Conservation (phyloP, 2,113 vertebrate species). For the Phalacrocorax aristotelis region DNA sequence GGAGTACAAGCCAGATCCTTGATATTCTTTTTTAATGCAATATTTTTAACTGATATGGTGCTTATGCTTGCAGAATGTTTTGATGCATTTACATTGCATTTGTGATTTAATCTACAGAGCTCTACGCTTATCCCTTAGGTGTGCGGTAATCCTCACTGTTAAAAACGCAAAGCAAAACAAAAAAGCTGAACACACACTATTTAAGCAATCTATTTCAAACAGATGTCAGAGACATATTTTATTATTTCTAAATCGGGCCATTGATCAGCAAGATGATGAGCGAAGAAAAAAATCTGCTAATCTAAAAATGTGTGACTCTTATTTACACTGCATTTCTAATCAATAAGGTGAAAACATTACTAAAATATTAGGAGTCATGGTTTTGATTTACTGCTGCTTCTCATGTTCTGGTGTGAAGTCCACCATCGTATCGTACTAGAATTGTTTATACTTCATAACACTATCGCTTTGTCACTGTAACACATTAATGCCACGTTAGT, state of each 20-base stretch:
- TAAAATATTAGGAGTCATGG: slow-evolving; percentile 44
- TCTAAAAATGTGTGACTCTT: slow-evolving; percentile 31
- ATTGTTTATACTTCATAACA: slow-evolving; percentile 27
- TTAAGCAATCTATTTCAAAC: slow-evolving; percentile 59
- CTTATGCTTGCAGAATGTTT: slow-evolving; percentile 37
- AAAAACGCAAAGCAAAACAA: slow-evolving; percentile 29
- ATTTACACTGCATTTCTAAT: slow-evolving; percentile 44
- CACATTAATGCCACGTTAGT: slow-evolving; percentile 10
- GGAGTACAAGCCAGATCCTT: neutral
- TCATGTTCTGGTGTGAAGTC: slow-evolving; percentile 5
- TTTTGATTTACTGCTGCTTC: slow-evolving; percentile 39
- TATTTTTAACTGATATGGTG: slow-evolving; percentile 8
- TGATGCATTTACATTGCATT: slow-evolving; percentile 27
- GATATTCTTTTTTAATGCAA: neutral
- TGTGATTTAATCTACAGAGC: slow-evolving; percentile 40
- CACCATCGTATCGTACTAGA: neutral
- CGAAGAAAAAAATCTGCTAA: slow-evolving; percentile 49
- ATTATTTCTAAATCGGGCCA: slow-evolving; percentile 63
- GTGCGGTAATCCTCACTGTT: neutral
- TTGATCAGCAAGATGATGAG: slow-evolving; percentile 48
- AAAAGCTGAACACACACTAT: slow-evolving; percentile 40
- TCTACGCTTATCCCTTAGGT: slow-evolving; percentile 8
- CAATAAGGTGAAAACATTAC: slow-evolving; percentile 53
- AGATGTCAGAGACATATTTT: slow-evolving; percentile 45
- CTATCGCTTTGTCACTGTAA: neutral